Percentiles rank a stretch among this genome's conserved stretches.
These are phyloP conservation scores for Cephus pygmeus DNA, from an alignment of 2,888 invertebrate species.

Conservation along the genomic window DNA sequence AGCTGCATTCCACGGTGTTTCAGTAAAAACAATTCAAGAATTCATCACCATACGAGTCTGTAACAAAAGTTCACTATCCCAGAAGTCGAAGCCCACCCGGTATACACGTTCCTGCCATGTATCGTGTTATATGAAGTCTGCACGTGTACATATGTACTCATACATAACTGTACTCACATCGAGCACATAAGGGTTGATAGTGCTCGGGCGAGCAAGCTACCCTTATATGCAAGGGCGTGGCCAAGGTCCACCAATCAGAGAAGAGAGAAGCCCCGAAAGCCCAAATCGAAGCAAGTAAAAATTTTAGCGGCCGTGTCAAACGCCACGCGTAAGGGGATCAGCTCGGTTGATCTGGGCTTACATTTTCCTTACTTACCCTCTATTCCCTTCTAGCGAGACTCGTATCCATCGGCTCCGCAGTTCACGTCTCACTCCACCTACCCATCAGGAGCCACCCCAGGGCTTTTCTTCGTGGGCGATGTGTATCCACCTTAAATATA, in stretches of 20 bases:
- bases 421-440: background rate
- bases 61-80: background rate
- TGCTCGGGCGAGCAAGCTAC: conserved; percentile 52
- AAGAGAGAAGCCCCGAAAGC: conserved; percentile 50
- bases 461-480: background rate
- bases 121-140: conserved; percentile 25
- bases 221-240: conserved; percentile 62
- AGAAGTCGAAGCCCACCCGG: conserved; percentile 13
- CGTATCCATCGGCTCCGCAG: background rate
- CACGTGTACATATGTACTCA: conserved; percentile 31
- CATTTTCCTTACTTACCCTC: conserved; percentile 45
- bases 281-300: conserved; percentile 60
- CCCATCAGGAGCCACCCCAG: background rate
- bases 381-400: background rate
- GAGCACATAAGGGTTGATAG: conserved; percentile 57
- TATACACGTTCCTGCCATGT: conserved; percentile 28
- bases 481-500: background rate
- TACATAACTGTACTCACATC: conserved; percentile 49
- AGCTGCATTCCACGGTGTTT: background rate
- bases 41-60: background rate
- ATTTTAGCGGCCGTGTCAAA: conserved; percentile 61
- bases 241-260: conserved; percentile 58
- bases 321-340: conserved; percentile 55
- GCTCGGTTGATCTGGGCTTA: conserved; percentile 55
- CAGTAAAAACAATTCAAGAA: background rate